Evolutionary conservation across 2,888 invertebrate genomes (phyloP), one percentile per base, ranked within the genome.

Genomic region (Busseola fusca): DNA sequence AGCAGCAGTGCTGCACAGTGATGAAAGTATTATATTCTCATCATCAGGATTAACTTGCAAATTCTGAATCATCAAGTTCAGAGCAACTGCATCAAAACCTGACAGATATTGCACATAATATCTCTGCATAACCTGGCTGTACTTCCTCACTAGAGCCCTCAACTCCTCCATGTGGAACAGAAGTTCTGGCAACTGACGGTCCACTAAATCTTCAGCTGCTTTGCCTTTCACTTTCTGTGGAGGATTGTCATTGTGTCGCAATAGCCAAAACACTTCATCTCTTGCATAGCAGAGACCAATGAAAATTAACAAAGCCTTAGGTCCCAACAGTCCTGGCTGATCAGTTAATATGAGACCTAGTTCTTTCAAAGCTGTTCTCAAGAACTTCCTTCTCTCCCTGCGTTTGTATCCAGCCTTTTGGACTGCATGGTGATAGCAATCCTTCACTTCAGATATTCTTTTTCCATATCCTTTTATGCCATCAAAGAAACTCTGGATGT

Each of bases 91-190:
- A 96, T 99, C 99, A 93, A 98, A 99, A 18, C 99, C 99, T 52
- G 98, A 97, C 70, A 99, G 96, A 95, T 99, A 99, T 93, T 99
- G 99, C 40, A 99, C 98, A 93, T 99, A 99, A 92, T 99, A 99
- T 80, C 99, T 96, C 93, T 99, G 99, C 96, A 99, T 98, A 14
- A 99, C 99, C 95, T 99, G 98, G 86, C 98, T 98, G 92, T 99
- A 99, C 91, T 99, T 99, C 78, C 99, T 97, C 7, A 99, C 98
- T 68, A 99, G 95, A 37, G 98, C 98, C 87, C 99, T 96, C 65
- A 99, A 93, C 92, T 99, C 99, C 91, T 99, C 99, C 97, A 99
- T 99, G 89, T 99, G 99, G 90, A 99, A 99, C 14, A 99, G 95
- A 59, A 99, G 95, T 92, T 99, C 99, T 1, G 99, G 99, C 58